Base-by-base conservation (phyloP, 1,140 invertebrate species). In the Zaprionus inermis region DNA sequence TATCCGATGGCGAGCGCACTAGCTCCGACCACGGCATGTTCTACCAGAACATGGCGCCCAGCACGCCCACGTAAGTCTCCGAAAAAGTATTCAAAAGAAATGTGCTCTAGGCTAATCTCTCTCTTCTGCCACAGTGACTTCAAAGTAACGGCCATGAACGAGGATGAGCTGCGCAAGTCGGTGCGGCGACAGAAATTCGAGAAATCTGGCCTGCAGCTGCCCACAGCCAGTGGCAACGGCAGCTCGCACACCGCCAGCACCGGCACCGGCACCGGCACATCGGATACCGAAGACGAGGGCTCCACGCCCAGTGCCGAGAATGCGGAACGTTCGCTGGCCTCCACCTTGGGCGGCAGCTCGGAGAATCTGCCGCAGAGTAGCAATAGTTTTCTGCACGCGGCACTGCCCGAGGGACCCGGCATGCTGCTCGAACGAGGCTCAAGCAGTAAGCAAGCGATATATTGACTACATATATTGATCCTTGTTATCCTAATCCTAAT, bases 121-220 rank as follows among this genome's bases (percentile, higher is more conserved):
- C 3, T 32, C 1, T 11, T 1, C 6, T 0, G n/a, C 28, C 12
- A 6, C 79, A 97, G 96, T 81, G 96, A 97, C 80, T 97, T 96
- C 83, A 97, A 96, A 66, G 96, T 97, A 28, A 97, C 96, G 85
- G 96, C 96, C 44, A 97, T 97, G 94, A 96, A 97, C 86, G 96
- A 96, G 14, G 96, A 97, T 61, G 96, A 97, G 89, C 92, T 97
- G 58, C 93, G 96, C 16, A 96, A 96, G 84, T 97, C 96, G 2
- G 94, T 96, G 92, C 94, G 96, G 30, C 94, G 95, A 12, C 93
- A 94, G 9, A 96, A 96, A 91, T 94, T 95, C 22, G 93, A 94
- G 57, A 93, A 94, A 61, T 86, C 90, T 28, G 92, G 92, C 12
- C 92, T 94, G 2, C 93, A 93, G 80, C 79, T 93, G 30, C 66